Percentiles rank a stretch among this genome's conserved stretches.
These are phyloP conservation scores for Ceratotherium simum DNA, from an alignment of 2,113 vertebrate species.

Conservation along the genomic window DNA sequence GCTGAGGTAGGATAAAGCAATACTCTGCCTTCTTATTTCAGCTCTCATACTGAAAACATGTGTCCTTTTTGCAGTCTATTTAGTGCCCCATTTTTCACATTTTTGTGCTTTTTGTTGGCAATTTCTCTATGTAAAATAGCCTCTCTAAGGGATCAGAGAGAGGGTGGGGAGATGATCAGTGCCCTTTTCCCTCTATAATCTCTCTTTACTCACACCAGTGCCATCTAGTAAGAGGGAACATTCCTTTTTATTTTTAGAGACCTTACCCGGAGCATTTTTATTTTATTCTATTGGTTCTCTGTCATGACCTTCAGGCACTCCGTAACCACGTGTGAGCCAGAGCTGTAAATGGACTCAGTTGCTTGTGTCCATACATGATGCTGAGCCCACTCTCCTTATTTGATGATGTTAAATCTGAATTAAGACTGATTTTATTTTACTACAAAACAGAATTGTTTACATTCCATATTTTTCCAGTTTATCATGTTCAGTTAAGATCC, in stretches of 20 bases:
- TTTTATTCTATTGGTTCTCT: constrained; percentile 18
- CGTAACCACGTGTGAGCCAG: background rate
- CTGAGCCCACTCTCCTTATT: background rate
- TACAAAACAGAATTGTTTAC: background rate
- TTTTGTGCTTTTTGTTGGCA: background rate
- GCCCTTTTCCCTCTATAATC: background rate
- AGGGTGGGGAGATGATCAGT: background rate
- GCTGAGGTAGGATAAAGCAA: background rate
- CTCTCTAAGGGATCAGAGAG: background rate
- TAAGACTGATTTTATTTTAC: constrained; percentile 5
- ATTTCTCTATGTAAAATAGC: background rate
- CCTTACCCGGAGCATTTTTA: background rate
- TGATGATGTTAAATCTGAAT: background rate
- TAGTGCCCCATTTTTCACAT: background rate
- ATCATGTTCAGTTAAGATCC: background rate
- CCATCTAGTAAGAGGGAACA: background rate
- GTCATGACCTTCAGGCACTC: background rate
- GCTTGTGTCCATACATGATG: background rate
- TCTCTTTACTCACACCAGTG: background rate
- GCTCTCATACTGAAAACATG: background rate
- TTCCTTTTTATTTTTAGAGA: background rate
- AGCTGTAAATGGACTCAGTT: background rate
- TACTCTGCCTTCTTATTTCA: background rate
- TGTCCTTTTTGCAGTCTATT: background rate
- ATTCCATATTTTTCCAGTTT: constrained; percentile 12